These are phyloP conservation scores for Acrocephalus arundinaceus DNA, from an alignment of 2,113 vertebrate genomes.

Conservation along the genomic window DNA sequence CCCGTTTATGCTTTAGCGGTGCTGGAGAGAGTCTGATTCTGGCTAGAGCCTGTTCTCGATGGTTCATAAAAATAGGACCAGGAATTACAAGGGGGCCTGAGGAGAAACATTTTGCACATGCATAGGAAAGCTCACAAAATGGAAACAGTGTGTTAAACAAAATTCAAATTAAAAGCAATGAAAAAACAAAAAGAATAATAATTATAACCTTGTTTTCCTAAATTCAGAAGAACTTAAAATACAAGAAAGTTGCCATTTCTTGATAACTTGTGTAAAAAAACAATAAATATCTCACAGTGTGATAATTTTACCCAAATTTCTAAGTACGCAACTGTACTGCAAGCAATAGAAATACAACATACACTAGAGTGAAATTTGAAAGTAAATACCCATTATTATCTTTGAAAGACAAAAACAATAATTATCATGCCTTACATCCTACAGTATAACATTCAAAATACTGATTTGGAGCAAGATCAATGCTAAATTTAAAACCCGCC, in stretches of 20 bases:
- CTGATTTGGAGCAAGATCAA: not conserved
- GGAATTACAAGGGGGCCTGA: slow-evolving; percentile 99
- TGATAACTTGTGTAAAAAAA: not conserved
- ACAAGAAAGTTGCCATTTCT: not conserved
- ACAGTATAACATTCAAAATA: not conserved
- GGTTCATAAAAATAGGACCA: slow-evolving; percentile 98
- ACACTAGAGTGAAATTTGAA: not conserved
- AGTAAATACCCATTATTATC: not conserved
- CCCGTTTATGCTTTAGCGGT: slow-evolving; percentile 97
- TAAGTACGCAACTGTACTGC: not conserved
- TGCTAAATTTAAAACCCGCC: not conserved
- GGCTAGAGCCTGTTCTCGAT: slow-evolving; percentile 99
- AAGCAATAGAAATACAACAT: not conserved
- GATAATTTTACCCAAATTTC: not conserved
- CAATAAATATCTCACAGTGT: not conserved
- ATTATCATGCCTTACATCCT: not conserved
- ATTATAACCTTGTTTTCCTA: not conserved
- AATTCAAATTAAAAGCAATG: slow-evolving; percentile 78
- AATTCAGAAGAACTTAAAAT: not conserved
- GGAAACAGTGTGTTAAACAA: slow-evolving; percentile 76
- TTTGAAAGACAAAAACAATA: not conserved
- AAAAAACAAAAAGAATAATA: slow-evolving; percentile 20
- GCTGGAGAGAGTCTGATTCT: slow-evolving; percentile 99
- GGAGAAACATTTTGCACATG: slow-evolving; percentile 99
- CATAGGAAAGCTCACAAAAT: slow-evolving; percentile 95